Percentiles rank a stretch among this genome's conserved stretches.
phyloP scores from a whole-genome alignment of 1,140 invertebrate genomes.

The Dicyema japonicum region DNA sequence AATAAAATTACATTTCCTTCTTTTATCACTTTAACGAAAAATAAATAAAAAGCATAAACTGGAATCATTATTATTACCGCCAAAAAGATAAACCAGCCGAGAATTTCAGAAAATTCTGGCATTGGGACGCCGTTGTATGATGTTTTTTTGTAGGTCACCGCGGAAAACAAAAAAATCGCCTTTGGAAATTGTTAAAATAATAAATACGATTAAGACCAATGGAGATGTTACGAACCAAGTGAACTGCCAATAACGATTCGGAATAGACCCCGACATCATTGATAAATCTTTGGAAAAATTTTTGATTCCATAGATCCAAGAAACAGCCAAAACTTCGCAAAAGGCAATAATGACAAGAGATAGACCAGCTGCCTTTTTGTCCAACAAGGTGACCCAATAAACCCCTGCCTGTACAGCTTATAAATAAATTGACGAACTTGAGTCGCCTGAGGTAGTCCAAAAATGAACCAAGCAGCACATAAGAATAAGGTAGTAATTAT shows the following conservation, averaged over 20 bases:
- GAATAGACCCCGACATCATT: conserved; percentile 2
- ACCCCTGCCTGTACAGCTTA: conserved; percentile 5
- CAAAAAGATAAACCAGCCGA: no score
- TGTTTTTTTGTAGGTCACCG: no score
- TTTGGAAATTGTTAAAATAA: no score
- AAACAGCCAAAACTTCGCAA: conserved; percentile 4
- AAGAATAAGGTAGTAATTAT: background rate
- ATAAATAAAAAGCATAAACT: no score
- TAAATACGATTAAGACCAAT: background rate
- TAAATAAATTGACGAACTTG: conserved; percentile 3
- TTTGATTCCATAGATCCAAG: conserved; percentile 5
- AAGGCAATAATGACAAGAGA: conserved; percentile 5
- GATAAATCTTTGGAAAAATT: background rate
- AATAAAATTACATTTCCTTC: no score
- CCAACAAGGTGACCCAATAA: conserved; percentile 5
- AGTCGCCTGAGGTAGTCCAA: conserved; percentile 6
- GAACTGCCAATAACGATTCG: background rate
- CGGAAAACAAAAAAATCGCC: no score
- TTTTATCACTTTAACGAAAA: no score
- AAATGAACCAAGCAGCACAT: conserved; percentile 4
- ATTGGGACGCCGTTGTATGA: no score
- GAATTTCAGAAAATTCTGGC: no score
- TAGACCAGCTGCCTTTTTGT: conserved; percentile 5
- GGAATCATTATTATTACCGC: no score
- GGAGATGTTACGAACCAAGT: conserved; percentile 2